phyloP scores from a whole-genome alignment of 2,888 invertebrate species.

The Agriotes lineatus region DNA sequence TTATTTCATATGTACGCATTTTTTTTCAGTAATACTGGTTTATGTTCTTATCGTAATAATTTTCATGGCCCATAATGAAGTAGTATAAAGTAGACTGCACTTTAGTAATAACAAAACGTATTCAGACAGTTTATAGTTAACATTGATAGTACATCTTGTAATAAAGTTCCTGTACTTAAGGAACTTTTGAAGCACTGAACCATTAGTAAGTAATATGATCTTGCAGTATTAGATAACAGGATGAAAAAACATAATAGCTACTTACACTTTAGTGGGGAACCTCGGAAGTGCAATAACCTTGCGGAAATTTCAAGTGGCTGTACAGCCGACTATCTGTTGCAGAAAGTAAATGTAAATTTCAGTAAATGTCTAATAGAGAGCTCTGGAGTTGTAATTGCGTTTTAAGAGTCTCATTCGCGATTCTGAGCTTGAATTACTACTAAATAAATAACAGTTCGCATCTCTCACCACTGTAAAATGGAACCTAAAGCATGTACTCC shows the following conservation, averaged over 20 bases:
- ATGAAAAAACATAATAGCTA: slow-evolving; percentile 4
- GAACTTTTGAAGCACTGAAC: neutral
- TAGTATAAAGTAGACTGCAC: no score
- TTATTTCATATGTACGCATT: no score
- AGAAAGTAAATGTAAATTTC: slow-evolving; percentile 25
- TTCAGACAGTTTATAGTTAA: no score
- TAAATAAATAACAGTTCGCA: slow-evolving; percentile 28
- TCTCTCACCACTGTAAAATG: slow-evolving; percentile 12
- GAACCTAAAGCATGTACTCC: no score
- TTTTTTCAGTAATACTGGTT: no score
- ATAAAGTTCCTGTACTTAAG: no score
- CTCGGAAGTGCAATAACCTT: slow-evolving; percentile 1
- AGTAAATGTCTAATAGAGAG: slow-evolving; percentile 24
- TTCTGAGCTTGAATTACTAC: slow-evolving; percentile 25
- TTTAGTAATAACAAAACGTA: no score
- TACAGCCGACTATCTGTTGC: slow-evolving; percentile 11
- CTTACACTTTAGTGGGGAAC: neutral
- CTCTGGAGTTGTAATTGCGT: slow-evolving; percentile 30
- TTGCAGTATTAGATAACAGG: neutral
- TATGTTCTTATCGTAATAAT: no score
- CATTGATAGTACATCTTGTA: no score
- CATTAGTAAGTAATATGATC: neutral
- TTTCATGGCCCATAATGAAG: no score
- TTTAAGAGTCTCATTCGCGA: slow-evolving; percentile 25
- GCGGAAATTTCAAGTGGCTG: slow-evolving; percentile 12